Percentiles rank a stretch among this genome's conserved stretches.
Conservation (phyloP, 23 tunicate genomes). For the Styela clava region DNA sequence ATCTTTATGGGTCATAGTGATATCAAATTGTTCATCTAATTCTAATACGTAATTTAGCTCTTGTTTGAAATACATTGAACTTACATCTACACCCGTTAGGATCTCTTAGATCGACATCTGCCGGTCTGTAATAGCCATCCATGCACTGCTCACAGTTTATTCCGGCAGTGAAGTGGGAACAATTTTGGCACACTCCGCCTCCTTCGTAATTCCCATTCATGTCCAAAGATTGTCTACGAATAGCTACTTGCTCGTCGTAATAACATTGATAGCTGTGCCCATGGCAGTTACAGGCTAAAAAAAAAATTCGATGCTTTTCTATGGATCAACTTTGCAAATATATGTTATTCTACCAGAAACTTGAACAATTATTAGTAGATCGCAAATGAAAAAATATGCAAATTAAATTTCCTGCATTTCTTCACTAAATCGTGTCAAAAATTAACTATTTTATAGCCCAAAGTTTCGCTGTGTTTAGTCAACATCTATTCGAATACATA, state of each 20-base stretch:
- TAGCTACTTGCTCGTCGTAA: conserved; percentile 82
- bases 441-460: too few relatives aligned
- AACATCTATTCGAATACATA: too few relatives aligned
- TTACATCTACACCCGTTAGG: conserved; percentile 85
- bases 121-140: conserved; percentile 76
- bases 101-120: conserved; percentile 48
- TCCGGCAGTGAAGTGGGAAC: conserved; percentile 90
- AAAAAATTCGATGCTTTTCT: not conserved
- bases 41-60: too few relatives aligned
- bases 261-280: conserved; percentile 73
- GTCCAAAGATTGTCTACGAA: conserved; percentile 73
- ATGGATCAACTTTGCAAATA: not conserved
- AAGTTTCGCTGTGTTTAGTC: too few relatives aligned
- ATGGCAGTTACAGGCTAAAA: conserved; percentile 88
- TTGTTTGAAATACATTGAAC: too few relatives aligned
- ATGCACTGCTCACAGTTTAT: conserved; percentile 93
- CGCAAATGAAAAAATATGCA: too few relatives aligned
- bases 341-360: not conserved
- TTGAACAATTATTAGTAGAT: too few relatives aligned
- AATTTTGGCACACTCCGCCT: conserved; percentile 92
- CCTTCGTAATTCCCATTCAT: conserved; percentile 80
- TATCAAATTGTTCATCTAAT: too few relatives aligned
- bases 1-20: too few relatives aligned
- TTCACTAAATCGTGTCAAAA: too few relatives aligned
- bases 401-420: too few relatives aligned